phyloP scores from a whole-genome alignment of 2,113 vertebrate species.

The Callocephalon fimbriatum region DNA sequence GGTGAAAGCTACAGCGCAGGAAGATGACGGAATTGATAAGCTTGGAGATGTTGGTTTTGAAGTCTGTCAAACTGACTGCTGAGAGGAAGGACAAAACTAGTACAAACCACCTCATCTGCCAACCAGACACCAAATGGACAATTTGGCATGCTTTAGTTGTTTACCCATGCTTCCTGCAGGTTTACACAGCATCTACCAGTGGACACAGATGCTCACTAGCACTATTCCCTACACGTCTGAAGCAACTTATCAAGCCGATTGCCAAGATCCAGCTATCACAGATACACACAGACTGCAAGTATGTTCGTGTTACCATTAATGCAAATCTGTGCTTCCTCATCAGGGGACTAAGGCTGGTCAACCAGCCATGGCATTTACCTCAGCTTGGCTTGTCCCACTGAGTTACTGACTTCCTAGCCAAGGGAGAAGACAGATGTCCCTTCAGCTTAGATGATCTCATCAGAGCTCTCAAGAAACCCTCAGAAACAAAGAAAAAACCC shows the following conservation, averaged over 20 bases:
- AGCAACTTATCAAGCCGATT: background rate
- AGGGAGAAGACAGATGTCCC: background rate
- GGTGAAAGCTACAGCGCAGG: accelerated
- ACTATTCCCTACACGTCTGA: background rate
- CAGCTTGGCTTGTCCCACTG: background rate
- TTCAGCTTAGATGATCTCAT: background rate
- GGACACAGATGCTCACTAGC: conserved; percentile 43
- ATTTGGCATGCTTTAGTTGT: conserved; percentile 15
- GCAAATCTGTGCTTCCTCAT: background rate
- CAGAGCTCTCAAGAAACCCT: background rate
- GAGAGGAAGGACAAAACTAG: background rate
- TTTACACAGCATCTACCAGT: conserved; percentile 19
- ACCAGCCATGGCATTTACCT: background rate
- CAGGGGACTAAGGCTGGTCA: background rate
- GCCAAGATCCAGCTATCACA: background rate
- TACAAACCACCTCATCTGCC: background rate
- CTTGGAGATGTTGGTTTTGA: background rate
- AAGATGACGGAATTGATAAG: background rate
- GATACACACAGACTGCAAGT: background rate
- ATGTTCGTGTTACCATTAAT: background rate
- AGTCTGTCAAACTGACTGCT: background rate
- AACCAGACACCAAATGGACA: background rate
- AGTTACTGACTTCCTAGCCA: background rate
- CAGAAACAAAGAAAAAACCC: background rate
- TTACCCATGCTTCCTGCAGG: background rate